Evolutionary conservation across 1,140 invertebrate species (phyloP).

Genomic region (Leptoteleia sp.): DNA sequence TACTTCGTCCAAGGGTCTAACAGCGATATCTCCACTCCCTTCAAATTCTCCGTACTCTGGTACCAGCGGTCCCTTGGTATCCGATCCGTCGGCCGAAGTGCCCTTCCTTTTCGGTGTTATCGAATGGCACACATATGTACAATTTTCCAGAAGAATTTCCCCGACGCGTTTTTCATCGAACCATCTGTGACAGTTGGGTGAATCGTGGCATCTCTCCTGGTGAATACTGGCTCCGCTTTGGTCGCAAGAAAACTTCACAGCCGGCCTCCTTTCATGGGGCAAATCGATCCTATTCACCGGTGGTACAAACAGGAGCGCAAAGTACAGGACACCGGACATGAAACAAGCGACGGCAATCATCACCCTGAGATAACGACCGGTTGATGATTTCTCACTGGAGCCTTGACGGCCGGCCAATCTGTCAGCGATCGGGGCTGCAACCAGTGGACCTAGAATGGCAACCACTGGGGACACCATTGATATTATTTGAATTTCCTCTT

Average conservation of each 20-base stretch:
- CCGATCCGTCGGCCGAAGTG: conserved; percentile 4
- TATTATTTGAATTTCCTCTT: conserved; percentile 84
- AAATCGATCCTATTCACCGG: conserved; percentile 81
- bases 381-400: conserved; percentile 73
- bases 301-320: conserved; percentile 85
- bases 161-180: no score
- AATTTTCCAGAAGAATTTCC: no score
- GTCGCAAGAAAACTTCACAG: conserved; percentile 86
- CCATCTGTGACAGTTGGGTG: no score
- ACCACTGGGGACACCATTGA: conserved; percentile 88
- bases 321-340: conserved; percentile 85
- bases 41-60: conserved; percentile 31
- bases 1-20: conserved; percentile 66
- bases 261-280: conserved; percentile 81
- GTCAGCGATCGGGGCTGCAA: conserved; percentile 87
- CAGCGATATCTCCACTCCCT: conserved; percentile 70
- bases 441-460: conserved; percentile 85
- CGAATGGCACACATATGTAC: no score
- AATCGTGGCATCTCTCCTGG: no score
- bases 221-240: conserved; percentile 83
- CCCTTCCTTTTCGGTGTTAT: conserved; percentile 43
- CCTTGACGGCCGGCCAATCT: conserved; percentile 79
- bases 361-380: conserved; percentile 83
- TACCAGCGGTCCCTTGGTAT: not conserved
- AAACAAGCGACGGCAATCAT: conserved; percentile 86